Percentiles rank a stretch among this genome's conserved stretches.
phyloP scores from a whole-genome alignment of 2,888 invertebrate genomes.

The Macropis europaea region DNA sequence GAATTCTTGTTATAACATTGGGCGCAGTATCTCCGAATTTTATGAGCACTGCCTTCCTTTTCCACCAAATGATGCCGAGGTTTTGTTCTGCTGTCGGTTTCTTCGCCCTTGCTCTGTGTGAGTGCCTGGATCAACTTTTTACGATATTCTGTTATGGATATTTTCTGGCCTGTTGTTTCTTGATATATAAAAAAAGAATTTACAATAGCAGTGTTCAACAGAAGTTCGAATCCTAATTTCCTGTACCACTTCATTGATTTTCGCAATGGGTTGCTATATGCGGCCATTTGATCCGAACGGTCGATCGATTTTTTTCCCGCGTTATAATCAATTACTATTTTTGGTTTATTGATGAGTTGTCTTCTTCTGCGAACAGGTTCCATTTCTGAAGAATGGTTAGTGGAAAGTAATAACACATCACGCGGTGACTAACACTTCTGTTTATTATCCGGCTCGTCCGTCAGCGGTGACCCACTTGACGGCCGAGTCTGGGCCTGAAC shows the following conservation, averaged over 20 bases:
- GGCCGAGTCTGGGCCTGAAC: no score
- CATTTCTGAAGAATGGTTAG: constrained; percentile 15
- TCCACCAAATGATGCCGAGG: constrained; percentile 8
- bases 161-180: constrained; percentile 28
- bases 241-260: no score
- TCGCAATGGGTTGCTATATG: constrained; percentile 24
- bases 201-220: constrained; percentile 31
- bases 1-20: constrained; percentile 28
- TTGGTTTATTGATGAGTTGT: constrained; percentile 22
- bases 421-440: not conserved
- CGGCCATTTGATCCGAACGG: constrained; percentile 20
- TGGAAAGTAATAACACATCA: constrained; percentile 21
- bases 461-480: no score
- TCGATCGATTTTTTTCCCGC: constrained; percentile 21
- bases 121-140: constrained; percentile 19
- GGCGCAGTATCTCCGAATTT: constrained; percentile 27
- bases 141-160: constrained; percentile 18
- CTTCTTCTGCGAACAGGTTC: constrained; percentile 5
- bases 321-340: constrained; percentile 22
- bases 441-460: no score
- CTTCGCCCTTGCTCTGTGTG: constrained; percentile 6
- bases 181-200: constrained; percentile 25
- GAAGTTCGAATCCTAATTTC: constrained; percentile 28
- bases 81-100: constrained; percentile 16
- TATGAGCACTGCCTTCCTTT: constrained; percentile 35